Evolutionary conservation across 2,797 vertebrate species (phyloP).

Genomic region (Pantherophis vulpinus): DNA sequence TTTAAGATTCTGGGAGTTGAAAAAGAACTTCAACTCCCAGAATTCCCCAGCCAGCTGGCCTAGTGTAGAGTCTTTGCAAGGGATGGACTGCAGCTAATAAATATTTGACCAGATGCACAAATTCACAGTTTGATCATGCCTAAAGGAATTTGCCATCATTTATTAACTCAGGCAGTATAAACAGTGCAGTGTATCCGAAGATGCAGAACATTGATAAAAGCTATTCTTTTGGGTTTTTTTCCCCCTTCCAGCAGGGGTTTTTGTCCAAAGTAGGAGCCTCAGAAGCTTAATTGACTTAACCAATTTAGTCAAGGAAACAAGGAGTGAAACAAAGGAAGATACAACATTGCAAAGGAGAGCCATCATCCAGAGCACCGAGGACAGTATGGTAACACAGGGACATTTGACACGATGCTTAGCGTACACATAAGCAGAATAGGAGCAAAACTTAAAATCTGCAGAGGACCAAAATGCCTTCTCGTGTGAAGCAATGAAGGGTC

Average conservation of each 20-base stretch:
- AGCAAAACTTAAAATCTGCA: not conserved
- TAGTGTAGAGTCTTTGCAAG: slow-evolving; percentile 49
- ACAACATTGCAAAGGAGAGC: not conserved
- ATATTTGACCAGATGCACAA: slow-evolving; percentile 75
- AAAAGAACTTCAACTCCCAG: not conserved
- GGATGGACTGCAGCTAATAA: slow-evolving; percentile 70
- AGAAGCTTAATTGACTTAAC: slow-evolving; percentile 18
- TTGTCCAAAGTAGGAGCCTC: slow-evolving; percentile 1
- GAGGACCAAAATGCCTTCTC: not conserved
- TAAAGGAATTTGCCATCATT: slow-evolving; percentile 68
- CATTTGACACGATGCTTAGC: not conserved
- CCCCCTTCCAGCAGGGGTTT: slow-evolving; percentile 6
- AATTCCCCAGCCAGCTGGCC: not conserved
- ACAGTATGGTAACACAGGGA: not conserved
- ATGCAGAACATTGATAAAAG: slow-evolving; percentile 34
- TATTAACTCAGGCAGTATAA: slow-evolving; percentile 59
- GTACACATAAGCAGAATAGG: not conserved
- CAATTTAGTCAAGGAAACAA: slow-evolving; percentile 12
- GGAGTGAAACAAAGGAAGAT: not conserved
- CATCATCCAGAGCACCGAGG: not conserved
- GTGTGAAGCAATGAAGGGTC: not conserved
- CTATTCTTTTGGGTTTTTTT: not conserved
- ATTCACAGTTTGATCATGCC: slow-evolving; percentile 72
- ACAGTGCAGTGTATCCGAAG: slow-evolving; percentile 36
- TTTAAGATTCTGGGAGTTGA: not conserved